Conservation (phyloP, 2,113 vertebrate genomes). For the Carassius carassius region DNA sequence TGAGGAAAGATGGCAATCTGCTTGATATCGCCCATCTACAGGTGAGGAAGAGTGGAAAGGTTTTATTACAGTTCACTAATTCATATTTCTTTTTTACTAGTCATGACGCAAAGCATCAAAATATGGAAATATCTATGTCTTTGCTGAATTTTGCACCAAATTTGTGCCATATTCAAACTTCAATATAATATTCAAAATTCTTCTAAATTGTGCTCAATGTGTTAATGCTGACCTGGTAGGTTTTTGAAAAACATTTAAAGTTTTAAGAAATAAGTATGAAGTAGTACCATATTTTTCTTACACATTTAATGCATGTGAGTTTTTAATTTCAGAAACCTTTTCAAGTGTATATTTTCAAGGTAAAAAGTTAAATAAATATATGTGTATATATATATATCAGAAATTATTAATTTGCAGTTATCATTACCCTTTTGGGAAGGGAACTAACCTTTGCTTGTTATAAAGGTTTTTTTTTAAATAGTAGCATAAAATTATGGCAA, state of each 20-base stretch:
- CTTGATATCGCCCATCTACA: constrained; percentile 61
- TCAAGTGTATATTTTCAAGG: background rate
- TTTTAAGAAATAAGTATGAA: too few relatives aligned
- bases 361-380: too few relatives aligned
- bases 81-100: background rate
- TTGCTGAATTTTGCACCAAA: background rate
- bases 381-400: too few relatives aligned
- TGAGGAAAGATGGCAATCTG: constrained; percentile 59
- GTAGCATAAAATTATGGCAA: too few relatives aligned
- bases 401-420: background rate
- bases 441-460: too few relatives aligned
- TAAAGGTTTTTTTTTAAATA: too few relatives aligned
- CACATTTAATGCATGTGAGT: too few relatives aligned
- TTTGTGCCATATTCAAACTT: background rate
- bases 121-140: background rate
- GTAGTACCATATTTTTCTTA: too few relatives aligned
- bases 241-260: too few relatives aligned
- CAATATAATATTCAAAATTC: background rate
- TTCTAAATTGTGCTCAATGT: background rate
- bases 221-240: background rate
- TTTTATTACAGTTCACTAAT: background rate
- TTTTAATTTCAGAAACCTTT: background rate
- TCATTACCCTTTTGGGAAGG: background rate
- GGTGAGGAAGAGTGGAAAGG: constrained; percentile 54
- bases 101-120: background rate